Conservation (phyloP, 1,140 invertebrate species). For the Bombus waltoni region DNA sequence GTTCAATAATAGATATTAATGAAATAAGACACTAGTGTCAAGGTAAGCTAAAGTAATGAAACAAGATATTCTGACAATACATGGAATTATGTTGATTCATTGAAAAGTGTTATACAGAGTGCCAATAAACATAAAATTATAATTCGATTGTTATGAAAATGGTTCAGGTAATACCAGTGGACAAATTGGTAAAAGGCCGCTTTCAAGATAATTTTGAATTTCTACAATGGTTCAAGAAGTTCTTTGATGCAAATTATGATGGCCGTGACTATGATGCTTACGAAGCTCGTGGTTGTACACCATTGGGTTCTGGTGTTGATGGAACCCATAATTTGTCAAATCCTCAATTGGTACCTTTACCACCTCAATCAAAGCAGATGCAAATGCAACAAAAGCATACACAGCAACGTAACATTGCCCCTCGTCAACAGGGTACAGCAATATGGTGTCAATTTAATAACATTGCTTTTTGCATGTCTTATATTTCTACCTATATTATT, state of each 20-base stretch:
- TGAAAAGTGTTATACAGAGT: constrained; percentile 17
- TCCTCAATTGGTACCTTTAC: constrained; percentile 80
- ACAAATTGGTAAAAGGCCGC: constrained; percentile 97
- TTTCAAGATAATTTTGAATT: constrained; percentile 99
- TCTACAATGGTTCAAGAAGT: constrained; percentile 99
- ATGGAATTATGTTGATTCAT: constrained; percentile 39
- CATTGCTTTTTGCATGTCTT: constrained; percentile 69
- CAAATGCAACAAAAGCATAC: constrained; percentile 80
- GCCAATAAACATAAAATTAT: not conserved
- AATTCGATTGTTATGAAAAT: constrained; percentile 63
- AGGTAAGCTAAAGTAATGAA: constrained; percentile 7
- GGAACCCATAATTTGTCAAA: constrained; percentile 80
- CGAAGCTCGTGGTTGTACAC: constrained; percentile 91
- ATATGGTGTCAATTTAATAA: constrained; percentile 52
- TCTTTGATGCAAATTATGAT: constrained; percentile 99
- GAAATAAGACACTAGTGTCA: constrained; percentile 20
- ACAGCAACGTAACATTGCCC: constrained; percentile 77
- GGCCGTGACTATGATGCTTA: constrained; percentile 96
- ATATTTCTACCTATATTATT: constrained; percentile 7
- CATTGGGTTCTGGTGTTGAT: constrained; percentile 85
- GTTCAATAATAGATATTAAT: not conserved
- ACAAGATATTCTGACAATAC: constrained; percentile 16
- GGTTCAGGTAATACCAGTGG: constrained; percentile 96
- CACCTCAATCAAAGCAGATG: constrained; percentile 79
- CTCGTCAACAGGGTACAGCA: constrained; percentile 79